These are phyloP conservation scores for Alethe diademata DNA, from an alignment of 2,113 vertebrate genomes.

Conservation along the genomic window DNA sequence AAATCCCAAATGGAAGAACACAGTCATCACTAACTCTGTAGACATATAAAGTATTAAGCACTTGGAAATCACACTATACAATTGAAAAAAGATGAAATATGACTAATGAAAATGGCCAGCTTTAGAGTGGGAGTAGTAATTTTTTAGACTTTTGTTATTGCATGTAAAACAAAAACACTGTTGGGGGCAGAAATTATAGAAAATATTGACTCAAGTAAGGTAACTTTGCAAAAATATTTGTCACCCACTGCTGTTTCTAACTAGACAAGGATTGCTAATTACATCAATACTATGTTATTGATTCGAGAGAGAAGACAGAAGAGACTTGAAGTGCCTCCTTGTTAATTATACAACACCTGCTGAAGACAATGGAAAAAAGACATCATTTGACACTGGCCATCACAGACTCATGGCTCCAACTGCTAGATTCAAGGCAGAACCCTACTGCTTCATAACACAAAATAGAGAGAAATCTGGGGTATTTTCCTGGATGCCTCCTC, in stretches of 20 bases:
- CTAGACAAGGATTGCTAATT: conserved; percentile 5
- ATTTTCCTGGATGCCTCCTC: background rate
- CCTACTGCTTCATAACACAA: background rate
- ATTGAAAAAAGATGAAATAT: conserved; percentile 21
- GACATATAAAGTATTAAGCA: background rate
- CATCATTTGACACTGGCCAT: background rate
- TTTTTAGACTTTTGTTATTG: conserved; percentile 40
- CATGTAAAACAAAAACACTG: conserved; percentile 23
- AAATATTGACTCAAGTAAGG: conserved; percentile 50
- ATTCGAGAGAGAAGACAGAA: background rate
- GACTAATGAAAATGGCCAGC: conserved; percentile 53
- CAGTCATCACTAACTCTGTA: background rate
- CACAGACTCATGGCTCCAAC: background rate
- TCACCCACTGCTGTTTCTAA: background rate
- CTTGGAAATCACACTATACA: background rate
- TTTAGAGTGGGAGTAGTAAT: conserved; percentile 31
- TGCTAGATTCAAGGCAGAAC: background rate
- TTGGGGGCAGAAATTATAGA: conserved; percentile 37
- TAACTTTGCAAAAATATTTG: conserved; percentile 48
- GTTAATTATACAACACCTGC: conserved; percentile 46
- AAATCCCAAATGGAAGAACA: background rate
- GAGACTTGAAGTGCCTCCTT: background rate
- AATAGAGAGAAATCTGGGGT: background rate
- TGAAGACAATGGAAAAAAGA: conserved; percentile 27
- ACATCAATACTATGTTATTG: background rate